Percentiles rank a stretch among this genome's conserved stretches.
Evolutionary conservation across 1,140 invertebrate genomes (phyloP).

Genomic region (Phymastichus coffea): DNA sequence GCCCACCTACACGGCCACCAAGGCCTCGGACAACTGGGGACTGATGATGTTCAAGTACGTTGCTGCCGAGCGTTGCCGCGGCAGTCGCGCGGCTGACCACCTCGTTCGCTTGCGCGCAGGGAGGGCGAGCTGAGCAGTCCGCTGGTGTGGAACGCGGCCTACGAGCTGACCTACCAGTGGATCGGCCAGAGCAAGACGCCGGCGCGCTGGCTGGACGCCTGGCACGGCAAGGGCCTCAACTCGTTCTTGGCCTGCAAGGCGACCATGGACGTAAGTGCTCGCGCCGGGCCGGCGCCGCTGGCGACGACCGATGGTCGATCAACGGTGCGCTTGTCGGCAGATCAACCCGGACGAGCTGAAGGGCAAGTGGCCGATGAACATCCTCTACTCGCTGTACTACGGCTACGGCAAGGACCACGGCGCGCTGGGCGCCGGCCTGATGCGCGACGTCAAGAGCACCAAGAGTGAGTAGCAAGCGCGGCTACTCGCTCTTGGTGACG

Average conservation of each 20-base stretch:
- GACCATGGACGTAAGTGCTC: conserved; percentile 61
- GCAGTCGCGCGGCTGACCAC: too few relatives aligned
- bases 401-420: conserved; percentile 73
- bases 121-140: conserved; percentile 67
- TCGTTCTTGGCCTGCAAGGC: conserved; percentile 71
- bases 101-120: conserved; percentile 51
- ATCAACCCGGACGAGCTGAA: conserved; percentile 68
- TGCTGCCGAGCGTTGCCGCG: not conserved
- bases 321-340: conserved; percentile 42
- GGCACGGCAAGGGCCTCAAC: conserved; percentile 71
- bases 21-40: conserved; percentile 75
- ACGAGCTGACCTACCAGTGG: conserved; percentile 75
- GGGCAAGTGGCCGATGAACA: conserved; percentile 74
- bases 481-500: too few relatives aligned
- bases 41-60: conserved; percentile 74
- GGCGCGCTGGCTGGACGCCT: conserved; percentile 69
- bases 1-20: conserved; percentile 72
- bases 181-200: conserved; percentile 72
- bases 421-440: conserved; percentile 70
- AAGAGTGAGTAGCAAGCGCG: conserved; percentile 59
- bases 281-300: too few relatives aligned
- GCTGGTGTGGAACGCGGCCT: conserved; percentile 62
- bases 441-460: conserved; percentile 67
- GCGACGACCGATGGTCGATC: too few relatives aligned
- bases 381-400: conserved; percentile 73